Evolutionary conservation across 2,888 invertebrate species (phyloP), one percentile per base, ranked within the genome.

Genomic region (Tryphoninae sp.): DNA sequence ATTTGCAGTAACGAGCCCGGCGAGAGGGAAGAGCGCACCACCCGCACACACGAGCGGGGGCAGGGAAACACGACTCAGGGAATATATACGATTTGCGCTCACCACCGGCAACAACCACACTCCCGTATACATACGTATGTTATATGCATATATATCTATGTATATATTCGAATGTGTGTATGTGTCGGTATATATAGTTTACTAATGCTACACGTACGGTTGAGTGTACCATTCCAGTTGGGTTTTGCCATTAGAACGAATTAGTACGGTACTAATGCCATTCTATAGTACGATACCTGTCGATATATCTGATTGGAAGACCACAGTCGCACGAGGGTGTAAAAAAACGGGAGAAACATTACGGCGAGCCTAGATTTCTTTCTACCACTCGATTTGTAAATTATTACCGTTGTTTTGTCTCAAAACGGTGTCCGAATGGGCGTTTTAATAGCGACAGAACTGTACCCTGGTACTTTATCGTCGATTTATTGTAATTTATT

Each of bases 1-100:
- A 68, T 79, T 78, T 74, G 81, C 78, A 80, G 77, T 82, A 82
- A 82, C 82, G 82, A 82, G 80, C 77, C 73, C 69, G 65, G 42
- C 51, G 77, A 80, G 80, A 78, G 67, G 59, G 67, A 71, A 81
- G 78, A 77, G 79, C 33, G 53, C 49, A 61, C 68, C 26, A 22
- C 62, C 58, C 76, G 72, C 72, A 71, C 82, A 76, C 71, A 59
- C 78, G 23, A 26, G 53, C 33, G 16, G n/a, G 45, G 45, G 19
- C 75, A 49, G 61, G 76, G 67, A 79, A 76, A 81, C 81, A 81
- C 81, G 78, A 78, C 75, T 81, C 62, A 61, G 68, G 58, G 51
- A 62, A 77, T 77, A 79, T 82, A 76, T 79, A 72, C 59, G 79
- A 64, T 68, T 79, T 13, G 45, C 49, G 61, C 53, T 64, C 65